Evolutionary conservation across 2,113 vertebrate genomes (phyloP).

Genomic region (Antennarius striatus): DNA sequence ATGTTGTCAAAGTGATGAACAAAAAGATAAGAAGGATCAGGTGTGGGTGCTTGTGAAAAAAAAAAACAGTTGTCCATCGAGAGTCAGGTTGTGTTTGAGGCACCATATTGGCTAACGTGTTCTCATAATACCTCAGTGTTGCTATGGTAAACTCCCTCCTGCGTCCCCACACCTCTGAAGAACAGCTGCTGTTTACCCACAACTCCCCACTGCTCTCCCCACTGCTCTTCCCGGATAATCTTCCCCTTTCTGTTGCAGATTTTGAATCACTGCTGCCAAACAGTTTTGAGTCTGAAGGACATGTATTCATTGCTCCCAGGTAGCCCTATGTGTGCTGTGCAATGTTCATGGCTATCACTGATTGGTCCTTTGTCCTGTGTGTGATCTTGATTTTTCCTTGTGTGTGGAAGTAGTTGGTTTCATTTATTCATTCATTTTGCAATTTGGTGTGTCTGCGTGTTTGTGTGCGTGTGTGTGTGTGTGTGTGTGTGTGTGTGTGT

Average conservation of each 20-base stretch:
- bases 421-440: background rate
- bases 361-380: constrained; percentile 36
- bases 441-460: constrained; percentile 2
- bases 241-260: constrained; percentile 99
- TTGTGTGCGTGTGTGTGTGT: no score
- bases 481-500: no score
- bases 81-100: constrained; percentile 74
- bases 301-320: constrained; percentile 99
- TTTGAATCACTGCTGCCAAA: constrained; percentile 99
- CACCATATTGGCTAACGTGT: constrained; percentile 92
- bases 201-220: constrained; percentile 71
- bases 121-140: constrained; percentile 81
- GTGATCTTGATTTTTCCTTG: constrained; percentile 20
- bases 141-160: constrained; percentile 81
- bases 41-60: constrained; percentile 62
- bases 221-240: constrained; percentile 87
- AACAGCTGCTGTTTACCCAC: constrained; percentile 77
- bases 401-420: constrained; percentile 14
- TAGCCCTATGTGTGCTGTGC: constrained; percentile 88
- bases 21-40: constrained; percentile 24
- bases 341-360: constrained; percentile 39
- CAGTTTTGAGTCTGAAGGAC: constrained; percentile 99
- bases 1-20: constrained; percentile 25
- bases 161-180: constrained; percentile 79
- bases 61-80: constrained; percentile 45